Base-by-base conservation (phyloP, 2,797 vertebrate species). In the Mionectes olivaceus region DNA sequence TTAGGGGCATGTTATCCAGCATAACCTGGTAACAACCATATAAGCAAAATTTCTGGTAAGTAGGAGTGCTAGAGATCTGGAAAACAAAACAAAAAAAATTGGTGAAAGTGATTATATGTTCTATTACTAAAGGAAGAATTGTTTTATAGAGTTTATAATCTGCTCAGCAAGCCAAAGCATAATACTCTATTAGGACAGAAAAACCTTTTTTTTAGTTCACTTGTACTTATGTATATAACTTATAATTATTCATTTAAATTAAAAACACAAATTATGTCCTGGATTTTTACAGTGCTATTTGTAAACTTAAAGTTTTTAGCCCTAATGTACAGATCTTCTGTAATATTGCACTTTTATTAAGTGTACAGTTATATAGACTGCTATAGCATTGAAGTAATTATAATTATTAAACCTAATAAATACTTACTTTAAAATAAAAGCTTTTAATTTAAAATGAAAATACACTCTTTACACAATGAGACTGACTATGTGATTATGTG, bases 101-200 rank as follows among this genome's bases (percentile, higher is more conserved):
- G 41, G 69, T 6, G 1, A 19, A 49, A 55, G 30, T 82, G 67
- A 67, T 93, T 93, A 28, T 92, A 52, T 73, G 21, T 95, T 95
- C 41, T 97, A 46, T 89, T 93, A 89, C 59, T 96, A 77, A 92
- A 55, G 79, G 89, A 95, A 79, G 87, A 93, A 87, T 83, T 88
- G 43, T 71, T 95, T 95, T 93, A 87, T 78, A 70, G 73, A 88
- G 46, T 91, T 71, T 89, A 88, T 93, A 94, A 93, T 95, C 91
- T 96, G 75, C 53, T 94, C 87, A 94, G n/a, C 85, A 86, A 94
- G 73, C 87, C 74, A 82, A 91, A 90, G 55, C 93, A 67, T 85
- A 83, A 18, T 86, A 89, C 87, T 92, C 90, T 83, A 86, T 91
- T 94, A 95, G 93, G 80, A 69, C 84, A 94, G 67, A 95, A 78